phyloP scores from a whole-genome alignment of 2,888 invertebrate genomes.

The Malachius bipustulatus region DNA sequence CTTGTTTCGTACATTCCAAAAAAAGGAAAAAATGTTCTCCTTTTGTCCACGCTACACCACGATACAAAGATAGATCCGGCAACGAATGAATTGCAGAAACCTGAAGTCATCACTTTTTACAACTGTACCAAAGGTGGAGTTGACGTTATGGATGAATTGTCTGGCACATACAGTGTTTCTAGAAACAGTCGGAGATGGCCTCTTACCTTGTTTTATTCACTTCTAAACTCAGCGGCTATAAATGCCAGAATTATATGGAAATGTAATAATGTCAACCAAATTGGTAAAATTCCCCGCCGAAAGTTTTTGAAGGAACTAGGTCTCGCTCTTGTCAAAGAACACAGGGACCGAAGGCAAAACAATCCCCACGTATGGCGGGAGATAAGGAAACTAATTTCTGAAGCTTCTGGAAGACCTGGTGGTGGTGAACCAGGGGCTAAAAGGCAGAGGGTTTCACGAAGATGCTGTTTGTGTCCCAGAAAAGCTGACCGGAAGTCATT shows the following conservation, averaged over 20 bases:
- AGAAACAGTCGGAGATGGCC: no score
- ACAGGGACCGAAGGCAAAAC: neutral
- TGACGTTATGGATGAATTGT: no score
- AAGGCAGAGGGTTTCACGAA: conserved; percentile 8
- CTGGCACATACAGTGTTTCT: no score
- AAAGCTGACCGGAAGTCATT: conserved; percentile 6
- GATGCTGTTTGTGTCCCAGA: conserved; percentile 8
- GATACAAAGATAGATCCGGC: conserved; percentile 17
- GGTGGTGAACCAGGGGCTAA: conserved; percentile 4
- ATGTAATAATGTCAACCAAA: conserved; percentile 11
- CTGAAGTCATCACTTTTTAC: conserved; percentile 20
- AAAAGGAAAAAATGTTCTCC: conserved; percentile 20
- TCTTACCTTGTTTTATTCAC: no score
- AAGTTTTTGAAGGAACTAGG: conserved; percentile 9
- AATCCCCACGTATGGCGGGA: no score
- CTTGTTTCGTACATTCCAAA: conserved; percentile 21
- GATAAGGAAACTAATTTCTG: no score
- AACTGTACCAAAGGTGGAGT: conserved; percentile 20
- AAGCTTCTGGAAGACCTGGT: conserved; percentile 3
- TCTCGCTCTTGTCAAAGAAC: conserved; percentile 10
- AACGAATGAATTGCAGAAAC: conserved; percentile 15
- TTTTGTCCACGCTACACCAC: conserved; percentile 20
- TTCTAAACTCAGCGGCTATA: no score
- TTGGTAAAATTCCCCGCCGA: conserved; percentile 10
- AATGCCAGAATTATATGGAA: conserved; percentile 12